Percentiles rank a stretch among this genome's conserved stretches.
phyloP scores from a whole-genome alignment of 2,888 invertebrate genomes.

The Siphonodentalium dalli region DNA sequence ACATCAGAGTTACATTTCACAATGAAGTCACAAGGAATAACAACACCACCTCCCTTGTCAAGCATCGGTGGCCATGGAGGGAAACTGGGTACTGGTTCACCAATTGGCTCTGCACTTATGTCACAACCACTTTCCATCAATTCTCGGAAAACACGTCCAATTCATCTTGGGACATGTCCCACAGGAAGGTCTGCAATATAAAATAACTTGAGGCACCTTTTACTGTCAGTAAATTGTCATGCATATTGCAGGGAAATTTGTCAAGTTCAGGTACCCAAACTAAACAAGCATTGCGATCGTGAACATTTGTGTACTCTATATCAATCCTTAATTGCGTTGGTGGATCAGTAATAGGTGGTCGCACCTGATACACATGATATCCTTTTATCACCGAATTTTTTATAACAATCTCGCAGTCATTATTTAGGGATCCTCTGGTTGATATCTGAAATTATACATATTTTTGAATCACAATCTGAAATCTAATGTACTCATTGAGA shows the following conservation, averaged over 20 bases:
- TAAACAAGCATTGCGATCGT: slow-evolving; percentile 16
- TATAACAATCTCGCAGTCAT: slow-evolving; percentile 3
- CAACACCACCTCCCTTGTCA: slow-evolving; percentile 13
- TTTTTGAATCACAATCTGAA: too few species aligned
- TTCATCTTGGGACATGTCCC: slow-evolving; percentile 11
- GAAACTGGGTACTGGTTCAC: slow-evolving; percentile 13
- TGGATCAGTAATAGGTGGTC: slow-evolving; percentile 5
- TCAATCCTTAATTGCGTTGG: slow-evolving; percentile 10
- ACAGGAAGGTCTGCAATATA: slow-evolving; percentile 18
- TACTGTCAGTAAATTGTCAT: slow-evolving; percentile 6
- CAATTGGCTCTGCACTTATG: slow-evolving; percentile 8
- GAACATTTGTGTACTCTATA: slow-evolving; percentile 13
- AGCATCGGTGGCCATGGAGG: slow-evolving; percentile 19
- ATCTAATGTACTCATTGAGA: too few species aligned
- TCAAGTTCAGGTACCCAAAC: slow-evolving; percentile 12
- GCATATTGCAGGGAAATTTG: neutral
- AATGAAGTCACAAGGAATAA: slow-evolving; percentile 15
- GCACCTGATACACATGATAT: slow-evolving; percentile 13
- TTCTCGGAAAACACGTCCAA: slow-evolving; percentile 1
- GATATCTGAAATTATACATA: too few species aligned
- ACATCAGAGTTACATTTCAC: slow-evolving; percentile 4
- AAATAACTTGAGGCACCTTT: neutral
- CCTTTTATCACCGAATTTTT: slow-evolving; percentile 14
- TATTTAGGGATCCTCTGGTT: too few species aligned
- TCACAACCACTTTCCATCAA: slow-evolving; percentile 1